Percentiles rank a stretch among this genome's conserved stretches.
Conservation (phyloP, 92 coral and sea anemone genomes). For the Umimayanthus chanpuru region DNA sequence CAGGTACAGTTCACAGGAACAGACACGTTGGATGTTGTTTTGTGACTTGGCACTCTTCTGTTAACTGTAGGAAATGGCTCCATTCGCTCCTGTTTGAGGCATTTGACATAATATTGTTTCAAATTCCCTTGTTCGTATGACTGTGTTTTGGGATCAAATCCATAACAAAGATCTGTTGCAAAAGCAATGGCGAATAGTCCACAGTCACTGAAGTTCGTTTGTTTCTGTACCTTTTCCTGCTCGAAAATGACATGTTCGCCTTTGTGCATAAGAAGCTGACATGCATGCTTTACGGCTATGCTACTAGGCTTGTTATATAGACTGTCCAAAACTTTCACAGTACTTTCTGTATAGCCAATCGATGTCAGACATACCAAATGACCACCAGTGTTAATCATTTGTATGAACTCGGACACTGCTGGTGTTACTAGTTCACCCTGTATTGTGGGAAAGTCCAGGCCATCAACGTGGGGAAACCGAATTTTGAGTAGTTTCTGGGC, state of each 20-base stretch:
- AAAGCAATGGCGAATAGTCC: slow-evolving; percentile 43
- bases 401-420: slow-evolving; percentile 21
- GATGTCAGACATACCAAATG: slow-evolving; percentile 40
- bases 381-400: slow-evolving; percentile 37
- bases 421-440: slow-evolving; percentile 42
- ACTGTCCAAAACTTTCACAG: slow-evolving; percentile 50
- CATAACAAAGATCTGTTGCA: slow-evolving; percentile 40
- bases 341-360: slow-evolving; percentile 37
- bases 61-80: slow-evolving; percentile 38
- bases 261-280: slow-evolving; percentile 13
- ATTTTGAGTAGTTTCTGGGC: slow-evolving; percentile 38
- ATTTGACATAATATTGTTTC: slow-evolving; percentile 38
- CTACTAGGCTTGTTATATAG: slow-evolving; percentile 37
- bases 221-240: slow-evolving; percentile 53
- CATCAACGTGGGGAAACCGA: slow-evolving; percentile 35
- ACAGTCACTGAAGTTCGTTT: slow-evolving; percentile 44
- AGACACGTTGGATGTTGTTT: slow-evolving; percentile 19
- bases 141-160: slow-evolving; percentile 23
- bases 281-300: slow-evolving; percentile 41
- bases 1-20: slow-evolving; percentile 45
- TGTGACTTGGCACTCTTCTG: slow-evolving; percentile 52
- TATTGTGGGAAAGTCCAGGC: slow-evolving; percentile 18
- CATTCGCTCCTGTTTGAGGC: slow-evolving; percentile 43
- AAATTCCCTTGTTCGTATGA: slow-evolving; percentile 16
- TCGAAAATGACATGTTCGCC: slow-evolving; percentile 19